A percentile compares a stretch with the other conserved stretches of the same genome.
These are phyloP conservation scores for Lampris megalopsis DNA, from an alignment of 2,113 vertebrate species.

Conservation along the genomic window DNA sequence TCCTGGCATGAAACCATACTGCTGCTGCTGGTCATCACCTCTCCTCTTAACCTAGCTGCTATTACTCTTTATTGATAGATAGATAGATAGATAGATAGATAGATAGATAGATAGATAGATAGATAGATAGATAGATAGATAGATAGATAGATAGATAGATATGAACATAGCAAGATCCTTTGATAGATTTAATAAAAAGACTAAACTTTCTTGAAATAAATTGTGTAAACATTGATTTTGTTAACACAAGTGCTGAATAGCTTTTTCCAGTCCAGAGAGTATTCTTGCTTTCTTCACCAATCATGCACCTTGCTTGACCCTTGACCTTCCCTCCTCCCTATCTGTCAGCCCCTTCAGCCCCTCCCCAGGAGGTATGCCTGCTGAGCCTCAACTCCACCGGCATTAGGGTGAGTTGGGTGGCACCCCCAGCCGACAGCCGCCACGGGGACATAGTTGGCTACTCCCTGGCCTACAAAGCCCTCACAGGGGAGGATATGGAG, in stretches of 20 bases:
- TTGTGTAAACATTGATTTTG: slow-evolving; percentile 18
- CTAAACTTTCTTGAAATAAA: neutral
- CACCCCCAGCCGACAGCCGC: slow-evolving; percentile 88
- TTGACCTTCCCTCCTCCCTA: slow-evolving; percentile 52
- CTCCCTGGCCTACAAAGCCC: slow-evolving; percentile 88
- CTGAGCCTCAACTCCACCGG: slow-evolving; percentile 92
- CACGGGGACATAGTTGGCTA: slow-evolving; percentile 91
- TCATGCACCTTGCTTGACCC: slow-evolving; percentile 88
- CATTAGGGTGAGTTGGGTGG: slow-evolving; percentile 95
- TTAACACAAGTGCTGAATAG: neutral
- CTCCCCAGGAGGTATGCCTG: slow-evolving; percentile 91
- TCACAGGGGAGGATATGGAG: slow-evolving; percentile 87
- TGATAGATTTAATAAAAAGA: too few relatives aligned
- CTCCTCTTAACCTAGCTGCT: too few relatives aligned
- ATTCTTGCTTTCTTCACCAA: slow-evolving; percentile 65
- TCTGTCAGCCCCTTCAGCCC: slow-evolving; percentile 90
- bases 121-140: too few relatives aligned
- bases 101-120: too few relatives aligned
- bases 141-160: too few relatives aligned
- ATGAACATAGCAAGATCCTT: too few relatives aligned
- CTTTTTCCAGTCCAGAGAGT: slow-evolving; percentile 62
- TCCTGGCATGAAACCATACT: too few relatives aligned
- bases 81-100: too few relatives aligned
- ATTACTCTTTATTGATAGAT: too few relatives aligned
- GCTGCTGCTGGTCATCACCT: too few relatives aligned